Conservation (phyloP, 2,113 vertebrate species). For the Polyodon spathula region DNA sequence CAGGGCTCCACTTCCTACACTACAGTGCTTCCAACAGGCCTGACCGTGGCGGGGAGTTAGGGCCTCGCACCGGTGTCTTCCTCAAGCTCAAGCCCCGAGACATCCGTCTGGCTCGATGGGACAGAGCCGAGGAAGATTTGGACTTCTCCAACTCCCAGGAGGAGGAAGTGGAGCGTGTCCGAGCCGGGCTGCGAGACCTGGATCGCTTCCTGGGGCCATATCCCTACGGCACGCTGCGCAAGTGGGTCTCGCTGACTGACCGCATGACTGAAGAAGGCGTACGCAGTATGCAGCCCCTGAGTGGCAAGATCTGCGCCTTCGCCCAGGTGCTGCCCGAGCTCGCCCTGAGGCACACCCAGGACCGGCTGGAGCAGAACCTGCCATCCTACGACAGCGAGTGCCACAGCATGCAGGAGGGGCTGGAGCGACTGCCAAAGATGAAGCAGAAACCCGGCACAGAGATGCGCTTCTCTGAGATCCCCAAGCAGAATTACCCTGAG, state of each 20-base stretch:
- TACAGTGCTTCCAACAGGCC: constrained; percentile 62
- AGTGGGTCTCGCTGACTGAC: constrained; percentile 84
- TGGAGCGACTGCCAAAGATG: constrained; percentile 81
- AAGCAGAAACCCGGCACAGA: constrained; percentile 72
- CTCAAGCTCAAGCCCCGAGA: constrained; percentile 66
- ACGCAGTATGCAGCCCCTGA: constrained; percentile 69
- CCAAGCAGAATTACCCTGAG: constrained; percentile 68
- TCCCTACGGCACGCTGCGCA: constrained; percentile 74
- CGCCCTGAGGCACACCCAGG: constrained; percentile 60
- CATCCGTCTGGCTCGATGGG: constrained; percentile 70
- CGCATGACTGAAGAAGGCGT: constrained; percentile 60
- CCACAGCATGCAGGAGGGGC: constrained; percentile 80
- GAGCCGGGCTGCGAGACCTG: constrained; percentile 65
- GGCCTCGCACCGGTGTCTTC: constrained; percentile 78
- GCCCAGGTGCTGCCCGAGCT: constrained; percentile 75
- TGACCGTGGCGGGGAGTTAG: constrained; percentile 51
- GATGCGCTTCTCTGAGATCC: constrained; percentile 78
- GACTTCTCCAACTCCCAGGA: constrained; percentile 54
- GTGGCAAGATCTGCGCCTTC: constrained; percentile 72
- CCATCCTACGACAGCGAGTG: constrained; percentile 69
- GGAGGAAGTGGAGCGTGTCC: constrained; percentile 61
- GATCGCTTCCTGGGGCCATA: constrained; percentile 81
- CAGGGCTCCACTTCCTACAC: constrained; percentile 85
- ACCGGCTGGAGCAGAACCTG: constrained; percentile 61
- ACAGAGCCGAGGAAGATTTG: constrained; percentile 62